Base-by-base conservation (phyloP, 2,113 vertebrate species). In the Phylloscopus trochilus region DNA sequence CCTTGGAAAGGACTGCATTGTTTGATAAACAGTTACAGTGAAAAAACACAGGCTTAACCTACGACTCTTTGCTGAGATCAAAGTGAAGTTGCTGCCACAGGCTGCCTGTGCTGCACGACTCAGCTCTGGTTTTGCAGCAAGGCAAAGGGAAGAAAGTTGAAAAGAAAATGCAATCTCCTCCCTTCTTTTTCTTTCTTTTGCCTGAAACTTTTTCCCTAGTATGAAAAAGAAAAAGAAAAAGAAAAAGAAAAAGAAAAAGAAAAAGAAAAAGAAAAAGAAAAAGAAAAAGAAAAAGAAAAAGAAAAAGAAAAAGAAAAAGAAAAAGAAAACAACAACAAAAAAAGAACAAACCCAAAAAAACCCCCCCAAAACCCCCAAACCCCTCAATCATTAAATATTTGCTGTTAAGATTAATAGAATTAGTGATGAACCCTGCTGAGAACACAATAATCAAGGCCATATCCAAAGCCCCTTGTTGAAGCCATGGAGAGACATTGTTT, bases 11-110 rank as follows among this genome's bases (percentile, higher is more conserved):
- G 55, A 60, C 12, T 51, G 58, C 17, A 41, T 73, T 95, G 60
- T 92, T 93, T 96, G 94, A 80, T 90, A 77, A 95, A 91, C 0
- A 24, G 68, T 68, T 84, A 79, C 74, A 79, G 26, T 95, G 87
- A 93, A 85, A 94, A 89, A 96, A 87, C 59, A 89, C 74, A 94
- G 93, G 80, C 92, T 91, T 94, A 92, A 90, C 83, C 85, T 95
- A 79, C 0, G 13, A 67, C 59, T 92, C 76, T 89, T 94, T 53
- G 66, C 72, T 59, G 59, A 88, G 95, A 97, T 96, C 90, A 96
- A 96, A 96, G 92, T n/a, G 28, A 88, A 86, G 66, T 77, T 75
- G 51, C 68, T 27, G 20, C 53, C 73, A 28, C 37, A 22, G 74
- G 47, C 79, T 76, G 87, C 64, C 80, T 35, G n/a, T 74, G 84